phyloP scores from a whole-genome alignment of 2,888 invertebrate genomes.

The Pegoplata infirma region DNA sequence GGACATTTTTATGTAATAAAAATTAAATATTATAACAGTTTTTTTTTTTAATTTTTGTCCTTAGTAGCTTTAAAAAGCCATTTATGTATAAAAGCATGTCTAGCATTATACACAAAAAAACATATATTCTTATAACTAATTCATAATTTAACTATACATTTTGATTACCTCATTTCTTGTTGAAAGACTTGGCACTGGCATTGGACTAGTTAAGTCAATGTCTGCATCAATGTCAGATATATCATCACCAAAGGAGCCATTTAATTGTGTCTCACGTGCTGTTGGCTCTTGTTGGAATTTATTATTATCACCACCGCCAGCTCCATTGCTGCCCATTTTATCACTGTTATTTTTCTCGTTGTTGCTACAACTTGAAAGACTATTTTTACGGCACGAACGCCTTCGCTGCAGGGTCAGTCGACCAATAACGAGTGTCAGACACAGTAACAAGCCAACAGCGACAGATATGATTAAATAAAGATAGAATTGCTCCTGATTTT shows the following conservation, averaged over 20 bases:
- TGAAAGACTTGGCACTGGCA: constrained; percentile 79
- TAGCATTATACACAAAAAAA: no score
- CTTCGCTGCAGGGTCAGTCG: constrained; percentile 85
- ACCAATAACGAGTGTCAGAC: constrained; percentile 85
- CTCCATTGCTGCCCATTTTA: constrained; percentile 65
- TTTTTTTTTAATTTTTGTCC: no score
- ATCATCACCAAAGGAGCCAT: constrained; percentile 89
- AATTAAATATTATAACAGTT: no score
- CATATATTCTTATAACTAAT: no score
- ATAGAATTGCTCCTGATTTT: constrained; percentile 82
- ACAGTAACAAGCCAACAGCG: constrained; percentile 84
- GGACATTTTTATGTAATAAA: no score
- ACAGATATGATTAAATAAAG: constrained; percentile 89
- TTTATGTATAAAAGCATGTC: no score
- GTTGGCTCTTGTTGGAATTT: constrained; percentile 84
- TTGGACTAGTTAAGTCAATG: constrained; percentile 83
- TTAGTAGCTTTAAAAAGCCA: no score
- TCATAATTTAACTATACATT: constrained; percentile 3
- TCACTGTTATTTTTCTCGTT: constrained; percentile 67
- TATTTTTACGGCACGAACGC: constrained; percentile 74
- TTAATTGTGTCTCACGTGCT: constrained; percentile 86
- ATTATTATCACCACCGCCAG: constrained; percentile 61
- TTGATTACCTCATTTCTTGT: constrained; percentile 76
- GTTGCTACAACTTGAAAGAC: constrained; percentile 70
- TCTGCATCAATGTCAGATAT: constrained; percentile 90